phyloP scores from a whole-genome alignment of 2,888 invertebrate genomes.

The Eupithecia vulgata region DNA sequence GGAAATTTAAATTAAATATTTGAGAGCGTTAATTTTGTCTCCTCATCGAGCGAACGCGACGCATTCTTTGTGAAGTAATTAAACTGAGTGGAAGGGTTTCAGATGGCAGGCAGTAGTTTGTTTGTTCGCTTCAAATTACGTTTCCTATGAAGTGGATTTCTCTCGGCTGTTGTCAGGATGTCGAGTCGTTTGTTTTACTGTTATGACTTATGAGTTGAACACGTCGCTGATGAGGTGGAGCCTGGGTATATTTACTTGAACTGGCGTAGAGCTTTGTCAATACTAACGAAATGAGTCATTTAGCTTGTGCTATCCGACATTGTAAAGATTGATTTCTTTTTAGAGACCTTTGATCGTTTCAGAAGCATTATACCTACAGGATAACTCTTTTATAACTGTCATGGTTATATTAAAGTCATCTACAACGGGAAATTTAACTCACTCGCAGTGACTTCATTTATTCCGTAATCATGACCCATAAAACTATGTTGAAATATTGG shows the following conservation, averaged over 20 bases:
- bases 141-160: slow-evolving; percentile 79
- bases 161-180: slow-evolving; percentile 65
- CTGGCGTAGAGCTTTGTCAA: slow-evolving; percentile 8
- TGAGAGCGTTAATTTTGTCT: slow-evolving; percentile 84
- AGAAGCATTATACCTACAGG: background rate
- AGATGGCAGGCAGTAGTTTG: slow-evolving; percentile 79
- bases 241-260: slow-evolving; percentile 12
- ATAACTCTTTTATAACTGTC: too few relatives aligned
- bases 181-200: slow-evolving; percentile 46
- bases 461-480: too few relatives aligned
- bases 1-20: slow-evolving; percentile 84
- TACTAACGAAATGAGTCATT: slow-evolving; percentile 8
- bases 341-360: background rate
- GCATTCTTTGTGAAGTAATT: slow-evolving; percentile 85
- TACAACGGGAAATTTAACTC: too few relatives aligned
- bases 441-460: too few relatives aligned
- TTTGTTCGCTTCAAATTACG: slow-evolving; percentile 82
- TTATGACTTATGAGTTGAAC: slow-evolving; percentile 34
- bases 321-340: background rate
- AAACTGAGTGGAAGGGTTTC: slow-evolving; percentile 84
- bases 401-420: too few relatives aligned
- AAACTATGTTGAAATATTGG: too few relatives aligned
- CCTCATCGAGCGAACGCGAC: slow-evolving; percentile 82
- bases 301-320: background rate
- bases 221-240: slow-evolving; percentile 15